phyloP scores from a whole-genome alignment of 2,888 invertebrate genomes.

The Esperia sulphurella region DNA sequence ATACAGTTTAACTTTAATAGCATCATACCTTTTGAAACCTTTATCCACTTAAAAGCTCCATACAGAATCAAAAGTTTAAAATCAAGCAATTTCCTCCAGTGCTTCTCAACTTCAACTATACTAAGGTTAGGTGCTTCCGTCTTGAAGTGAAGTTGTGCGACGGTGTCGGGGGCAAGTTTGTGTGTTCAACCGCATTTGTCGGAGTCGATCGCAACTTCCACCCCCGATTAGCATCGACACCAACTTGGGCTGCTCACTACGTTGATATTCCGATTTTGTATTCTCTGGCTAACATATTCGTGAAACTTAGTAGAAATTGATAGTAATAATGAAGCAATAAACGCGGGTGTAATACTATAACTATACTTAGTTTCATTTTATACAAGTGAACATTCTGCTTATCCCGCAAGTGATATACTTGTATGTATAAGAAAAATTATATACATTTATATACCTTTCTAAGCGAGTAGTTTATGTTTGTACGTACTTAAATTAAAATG shows the following conservation, averaged over 20 bases:
- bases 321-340: too few relatives aligned
- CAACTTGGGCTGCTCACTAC: slow-evolving; percentile 35
- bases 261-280: slow-evolving; percentile 27
- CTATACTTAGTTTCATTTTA: too few relatives aligned
- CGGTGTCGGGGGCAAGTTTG: slow-evolving; percentile 43
- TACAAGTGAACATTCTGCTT: too few relatives aligned
- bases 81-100: slow-evolving; percentile 6
- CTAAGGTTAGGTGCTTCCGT: slow-evolving; percentile 17
- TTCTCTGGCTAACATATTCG: background rate
- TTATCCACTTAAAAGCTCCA: background rate
- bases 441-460: too few relatives aligned
- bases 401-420: too few relatives aligned
- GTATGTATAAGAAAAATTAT: too few relatives aligned
- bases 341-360: too few relatives aligned
- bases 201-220: slow-evolving; percentile 48
- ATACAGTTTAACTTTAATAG: too few relatives aligned
- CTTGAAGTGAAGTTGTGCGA: slow-evolving; percentile 23
- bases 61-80: background rate
- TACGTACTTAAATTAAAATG: too few relatives aligned
- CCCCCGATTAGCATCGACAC: slow-evolving; percentile 58
- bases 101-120: slow-evolving; percentile 11
- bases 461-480: too few relatives aligned
- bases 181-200: slow-evolving; percentile 66
- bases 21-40: too few relatives aligned
- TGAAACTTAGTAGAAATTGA: too few relatives aligned